phyloP scores from a whole-genome alignment of 1,140 invertebrate genomes.

The Bombyx mori region DNA sequence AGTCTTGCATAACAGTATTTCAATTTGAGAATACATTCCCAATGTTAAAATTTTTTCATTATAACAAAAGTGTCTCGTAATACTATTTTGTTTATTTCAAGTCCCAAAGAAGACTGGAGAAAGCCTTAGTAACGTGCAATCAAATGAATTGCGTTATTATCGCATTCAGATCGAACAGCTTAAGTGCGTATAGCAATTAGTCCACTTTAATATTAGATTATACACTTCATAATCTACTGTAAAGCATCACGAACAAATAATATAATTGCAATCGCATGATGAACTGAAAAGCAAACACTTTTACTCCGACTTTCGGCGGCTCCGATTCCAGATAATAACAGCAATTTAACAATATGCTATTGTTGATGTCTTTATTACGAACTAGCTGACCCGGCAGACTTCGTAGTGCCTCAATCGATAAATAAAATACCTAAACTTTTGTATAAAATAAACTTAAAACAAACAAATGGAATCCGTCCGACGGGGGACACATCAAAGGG shows the following conservation, averaged over 20 bases:
- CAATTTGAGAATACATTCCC: too few species aligned
- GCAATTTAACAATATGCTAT: not conserved
- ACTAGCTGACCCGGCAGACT: too few species aligned
- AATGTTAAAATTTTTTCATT: too few species aligned
- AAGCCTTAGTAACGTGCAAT: constrained; percentile 26
- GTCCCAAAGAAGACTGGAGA: constrained; percentile 9
- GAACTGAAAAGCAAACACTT: constrained; percentile 28
- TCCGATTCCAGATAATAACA: not conserved
- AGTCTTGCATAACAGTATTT: too few species aligned
- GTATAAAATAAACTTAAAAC: too few species aligned
- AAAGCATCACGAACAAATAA: constrained; percentile 11
- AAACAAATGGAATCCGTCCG: too few species aligned
- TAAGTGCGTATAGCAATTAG: constrained; percentile 25
- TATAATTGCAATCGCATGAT: constrained; percentile 20
- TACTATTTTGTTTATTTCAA: too few species aligned
- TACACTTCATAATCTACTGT: constrained; percentile 14
- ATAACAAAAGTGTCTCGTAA: too few species aligned
- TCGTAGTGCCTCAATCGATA: too few species aligned
- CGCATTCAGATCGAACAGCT: constrained; percentile 19
- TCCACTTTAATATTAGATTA: constrained; percentile 31
- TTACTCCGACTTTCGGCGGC: constrained; percentile 17
- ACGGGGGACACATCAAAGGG: too few species aligned
- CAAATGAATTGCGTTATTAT: constrained; percentile 21
- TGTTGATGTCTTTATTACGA: not conserved
- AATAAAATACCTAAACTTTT: too few species aligned